Evolutionary conservation across 2,888 invertebrate genomes (phyloP).

Genomic region (Toxonevra muliebris): DNA sequence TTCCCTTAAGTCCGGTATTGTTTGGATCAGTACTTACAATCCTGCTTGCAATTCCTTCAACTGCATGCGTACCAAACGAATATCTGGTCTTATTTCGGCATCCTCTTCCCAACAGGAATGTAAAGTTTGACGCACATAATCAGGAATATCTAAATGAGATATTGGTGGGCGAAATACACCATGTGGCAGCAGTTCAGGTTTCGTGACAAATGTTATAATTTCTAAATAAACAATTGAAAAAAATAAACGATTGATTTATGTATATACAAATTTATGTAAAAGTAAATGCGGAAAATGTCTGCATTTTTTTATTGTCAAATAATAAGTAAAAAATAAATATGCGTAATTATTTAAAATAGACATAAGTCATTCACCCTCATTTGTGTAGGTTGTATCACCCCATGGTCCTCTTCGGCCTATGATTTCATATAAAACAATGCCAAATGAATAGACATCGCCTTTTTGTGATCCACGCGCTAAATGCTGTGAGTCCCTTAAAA

Average conservation of each 20-base stretch:
- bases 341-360: background rate
- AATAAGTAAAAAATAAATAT: background rate
- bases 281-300: background rate
- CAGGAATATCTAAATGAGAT: conserved; percentile 73
- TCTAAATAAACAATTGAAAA: conserved; percentile 61
- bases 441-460: conserved; percentile 86
- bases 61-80: conserved; percentile 76
- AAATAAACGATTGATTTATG: background rate
- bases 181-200: conserved; percentile 64
- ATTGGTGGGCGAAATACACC: conserved; percentile 74
- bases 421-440: conserved; percentile 85
- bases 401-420: conserved; percentile 83
- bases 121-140: conserved; percentile 78
- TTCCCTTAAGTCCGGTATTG: too few relatives aligned
- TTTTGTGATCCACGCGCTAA: conserved; percentile 81
- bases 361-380: conserved; percentile 67
- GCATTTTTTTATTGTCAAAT: background rate
- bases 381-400: conserved; percentile 73
- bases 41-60: conserved; percentile 85
- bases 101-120: conserved; percentile 85
- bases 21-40: conserved; percentile 69
- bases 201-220: conserved; percentile 70
- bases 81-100: conserved; percentile 77
- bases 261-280: background rate
- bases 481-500: conserved; percentile 70